Base-by-base conservation (phyloP, 1,140 invertebrate species). In the Ooceraea biroi region DNA sequence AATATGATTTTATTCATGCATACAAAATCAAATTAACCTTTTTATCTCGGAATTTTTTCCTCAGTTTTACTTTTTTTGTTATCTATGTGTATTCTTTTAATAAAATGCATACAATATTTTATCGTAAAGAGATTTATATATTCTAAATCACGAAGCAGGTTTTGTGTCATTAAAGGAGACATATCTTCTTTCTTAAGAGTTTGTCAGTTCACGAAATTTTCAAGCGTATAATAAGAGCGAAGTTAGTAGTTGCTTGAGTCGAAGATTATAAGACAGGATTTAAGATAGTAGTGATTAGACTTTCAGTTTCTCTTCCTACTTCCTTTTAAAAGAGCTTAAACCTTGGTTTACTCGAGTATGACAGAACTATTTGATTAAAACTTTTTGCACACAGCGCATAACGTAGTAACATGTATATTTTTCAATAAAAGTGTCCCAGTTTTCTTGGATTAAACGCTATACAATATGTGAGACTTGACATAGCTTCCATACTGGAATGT, bases 301-400 rank as follows among this genome's bases (percentile, higher is more conserved):
- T 58, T 69, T 69, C 46, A n/a, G 19, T 57, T 55, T 55, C 19
- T 55, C 19, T 55, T 7, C 7, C 52, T 22, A 7, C 19, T 36
- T 1, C 46, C 3, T 44, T 41, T 41, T 41, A 25, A 57, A 58
- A 73, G 30, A 41, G 41, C 8, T 73, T 57, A 57, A 57, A 58
- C 57, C 30, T 30, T 22, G 36, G 57, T n/a, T 61, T 19, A 27
- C 57, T 48, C 5, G 22, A 61, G 11, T 74, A 27, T 11, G 55
- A 22, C 22, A 4, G 22, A 48, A 61, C 12, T 27, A 25, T 74
- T 74, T 52, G 41, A 74, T 74, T 61, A 74, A 74, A 61, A 74
- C 57, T 74, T 44, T 72, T 74, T 61, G 41, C 27, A 30, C 8
- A 22, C 57, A 27, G 25, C 8, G 36, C 14, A 61, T 36, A 61